Evolutionary conservation across 2,113 vertebrate species (phyloP), one percentile per base, ranked within the genome.

Genomic region (Semicossyphus pulcher): DNA sequence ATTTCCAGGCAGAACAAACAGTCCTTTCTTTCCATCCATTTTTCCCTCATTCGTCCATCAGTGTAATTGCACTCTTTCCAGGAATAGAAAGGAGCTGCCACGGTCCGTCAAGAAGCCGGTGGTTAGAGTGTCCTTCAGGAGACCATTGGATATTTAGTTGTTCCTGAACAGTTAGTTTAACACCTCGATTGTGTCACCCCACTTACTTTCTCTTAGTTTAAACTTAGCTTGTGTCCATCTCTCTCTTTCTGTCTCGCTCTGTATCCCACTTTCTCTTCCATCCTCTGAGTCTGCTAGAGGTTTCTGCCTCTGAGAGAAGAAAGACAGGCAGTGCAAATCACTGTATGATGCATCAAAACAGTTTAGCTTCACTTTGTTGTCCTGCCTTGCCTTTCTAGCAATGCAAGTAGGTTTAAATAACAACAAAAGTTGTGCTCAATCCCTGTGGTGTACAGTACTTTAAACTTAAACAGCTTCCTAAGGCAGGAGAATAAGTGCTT

Each of bases 1-100:
- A 86, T 86, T 66, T 85, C 63, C 72, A 79, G 72, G 74, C 70
- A 79, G 90, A 88, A 85, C 86, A 90, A 88, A 88, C 78, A 74
- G 61, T 76, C 31, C 80, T 86, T 81, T 88, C 86, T 83, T 85
- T 70, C 73, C 72, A 57, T 85, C 86, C 53, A 81, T 77, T 80
- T 87, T 72, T 76, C 82, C 73, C 68, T 76, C 85, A 77, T 83
- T 86, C 70, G 26, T 87, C 87, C 79, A 83, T 90, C 88, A 90
- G 80, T 53, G 82, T 90, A 90, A 92, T 92, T 92, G 85, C 84
- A 39, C 84, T 85, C 65, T 49, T 66, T 89, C 89, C 91, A 89
- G 84, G 78, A 90, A 90, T 90, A 92, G 88, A 87, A 88, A 82
- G 37, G 82, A 85, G 72, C 78, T 87, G 87, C 85, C 81, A 66